Conservation (phyloP, 2,113 vertebrate genomes). For the Hucho hucho region DNA sequence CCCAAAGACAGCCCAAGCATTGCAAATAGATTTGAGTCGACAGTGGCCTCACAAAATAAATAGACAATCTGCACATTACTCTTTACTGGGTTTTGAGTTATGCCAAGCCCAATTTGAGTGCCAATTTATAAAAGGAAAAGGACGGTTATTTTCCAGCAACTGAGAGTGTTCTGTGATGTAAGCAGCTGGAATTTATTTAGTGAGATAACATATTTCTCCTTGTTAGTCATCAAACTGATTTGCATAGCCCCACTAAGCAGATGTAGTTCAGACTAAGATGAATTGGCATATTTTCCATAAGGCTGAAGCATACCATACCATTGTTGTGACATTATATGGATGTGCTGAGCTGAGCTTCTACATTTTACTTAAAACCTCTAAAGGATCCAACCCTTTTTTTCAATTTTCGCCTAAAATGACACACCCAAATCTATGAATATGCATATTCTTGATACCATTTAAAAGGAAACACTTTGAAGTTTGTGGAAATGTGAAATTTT, state of each 20-base stretch:
- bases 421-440: too few relatives aligned
- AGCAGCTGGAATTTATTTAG: neutral
- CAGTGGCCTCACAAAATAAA: conserved; percentile 43
- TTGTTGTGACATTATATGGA: conserved; percentile 59
- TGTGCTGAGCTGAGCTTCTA: neutral
- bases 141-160: conserved; percentile 13
- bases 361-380: too few relatives aligned
- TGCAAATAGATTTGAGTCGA: conserved; percentile 36
- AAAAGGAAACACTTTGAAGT: too few relatives aligned
- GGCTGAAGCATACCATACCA: conserved; percentile 17
- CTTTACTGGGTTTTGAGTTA: conserved; percentile 18
- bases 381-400: too few relatives aligned
- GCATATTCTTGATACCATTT: too few relatives aligned
- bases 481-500: too few relatives aligned
- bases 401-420: too few relatives aligned
- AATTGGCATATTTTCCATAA: conserved; percentile 14
- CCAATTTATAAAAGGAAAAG: conserved; percentile 29
- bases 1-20: conserved; percentile 27
- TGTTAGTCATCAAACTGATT: too few relatives aligned
- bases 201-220: too few relatives aligned
- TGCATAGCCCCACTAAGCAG: too few relatives aligned
- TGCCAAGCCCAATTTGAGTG: conserved; percentile 11
- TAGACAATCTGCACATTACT: conserved; percentile 22
- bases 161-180: neutral
- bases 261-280: too few relatives aligned